A percentile compares a stretch with the other conserved stretches of the same genome.
phyloP scores from a whole-genome alignment of 92 coral and sea anemone genomes.

The Phenganax subtilis region DNA sequence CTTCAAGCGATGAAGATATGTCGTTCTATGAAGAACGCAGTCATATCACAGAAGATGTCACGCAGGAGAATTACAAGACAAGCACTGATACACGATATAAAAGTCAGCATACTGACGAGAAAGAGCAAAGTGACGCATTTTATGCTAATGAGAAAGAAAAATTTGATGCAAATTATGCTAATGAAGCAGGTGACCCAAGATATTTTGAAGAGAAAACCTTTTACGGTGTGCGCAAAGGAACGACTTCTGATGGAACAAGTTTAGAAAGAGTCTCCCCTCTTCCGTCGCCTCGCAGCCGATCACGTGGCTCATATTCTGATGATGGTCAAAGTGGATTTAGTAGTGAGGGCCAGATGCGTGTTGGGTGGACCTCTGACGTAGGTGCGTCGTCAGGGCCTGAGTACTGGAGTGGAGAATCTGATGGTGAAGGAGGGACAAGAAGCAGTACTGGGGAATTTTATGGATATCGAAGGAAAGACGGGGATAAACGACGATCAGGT shows the following conservation, averaged over 20 bases:
- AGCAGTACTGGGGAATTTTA: constrained; percentile 24
- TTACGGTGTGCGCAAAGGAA: constrained; percentile 27
- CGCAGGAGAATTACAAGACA: background rate
- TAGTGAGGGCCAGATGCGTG: constrained; percentile 35
- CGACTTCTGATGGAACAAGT: background rate
- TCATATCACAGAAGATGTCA: background rate
- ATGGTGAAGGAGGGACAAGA: constrained; percentile 18
- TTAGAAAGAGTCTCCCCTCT: constrained; percentile 21
- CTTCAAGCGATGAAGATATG: constrained; percentile 3
- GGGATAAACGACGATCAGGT: background rate
- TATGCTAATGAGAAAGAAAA: constrained; percentile 11
- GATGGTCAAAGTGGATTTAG: constrained; percentile 30
- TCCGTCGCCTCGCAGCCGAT: constrained; percentile 29
- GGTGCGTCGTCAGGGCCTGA: constrained; percentile 30
- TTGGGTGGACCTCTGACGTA: constrained; percentile 37
- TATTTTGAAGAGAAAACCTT: constrained; percentile 37
- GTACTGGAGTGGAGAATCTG: background rate
- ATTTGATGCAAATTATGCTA: background rate
- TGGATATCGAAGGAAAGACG: constrained; percentile 14
- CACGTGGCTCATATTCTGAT: constrained; percentile 29
- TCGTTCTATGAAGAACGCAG: background rate
- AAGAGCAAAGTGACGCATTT: background rate
- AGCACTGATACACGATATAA: background rate
- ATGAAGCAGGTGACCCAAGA: background rate
- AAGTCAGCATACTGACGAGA: background rate